phyloP scores from a whole-genome alignment of 2,113 vertebrate species.

The Strigops habroptila region DNA sequence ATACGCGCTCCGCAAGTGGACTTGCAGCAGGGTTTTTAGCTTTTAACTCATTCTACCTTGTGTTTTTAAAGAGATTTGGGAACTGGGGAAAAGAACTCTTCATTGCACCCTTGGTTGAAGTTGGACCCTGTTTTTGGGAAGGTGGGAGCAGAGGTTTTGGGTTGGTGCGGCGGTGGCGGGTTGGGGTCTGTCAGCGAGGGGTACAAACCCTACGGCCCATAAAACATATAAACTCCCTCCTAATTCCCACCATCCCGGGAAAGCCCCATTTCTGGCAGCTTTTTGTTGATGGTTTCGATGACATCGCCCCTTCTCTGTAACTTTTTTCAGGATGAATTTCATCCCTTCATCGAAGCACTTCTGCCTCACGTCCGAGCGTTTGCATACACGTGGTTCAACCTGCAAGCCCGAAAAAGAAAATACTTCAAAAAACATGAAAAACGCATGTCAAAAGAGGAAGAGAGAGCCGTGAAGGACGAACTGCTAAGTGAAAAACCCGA shows the following conservation, averaged over 20 bases:
- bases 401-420: constrained; percentile 98
- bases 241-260: not conserved
- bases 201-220: not conserved
- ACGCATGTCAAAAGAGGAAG: constrained; percentile 99
- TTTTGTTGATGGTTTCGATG: constrained; percentile 21
- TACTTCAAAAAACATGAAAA: constrained; percentile 99
- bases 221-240: not conserved
- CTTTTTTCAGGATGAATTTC: constrained; percentile 93
- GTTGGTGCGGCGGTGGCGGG: fast-evolving
- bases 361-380: constrained; percentile 98
- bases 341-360: constrained; percentile 99
- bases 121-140: not conserved
- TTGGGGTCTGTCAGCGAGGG: fast-evolving
- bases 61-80: not conserved
- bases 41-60: not conserved
- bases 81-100: not conserved
- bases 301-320: constrained; percentile 16
- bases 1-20: constrained; percentile 55
- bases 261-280: not conserved
- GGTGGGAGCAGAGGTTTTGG: not conserved
- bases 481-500: constrained; percentile 97
- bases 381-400: constrained; percentile 99
- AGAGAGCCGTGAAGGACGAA: constrained; percentile 98
- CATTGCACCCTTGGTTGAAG: not conserved
- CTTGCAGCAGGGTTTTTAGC: not conserved